These are phyloP conservation scores for Embiotoca jacksoni DNA, from an alignment of 2,113 vertebrate genomes.

Conservation along the genomic window DNA sequence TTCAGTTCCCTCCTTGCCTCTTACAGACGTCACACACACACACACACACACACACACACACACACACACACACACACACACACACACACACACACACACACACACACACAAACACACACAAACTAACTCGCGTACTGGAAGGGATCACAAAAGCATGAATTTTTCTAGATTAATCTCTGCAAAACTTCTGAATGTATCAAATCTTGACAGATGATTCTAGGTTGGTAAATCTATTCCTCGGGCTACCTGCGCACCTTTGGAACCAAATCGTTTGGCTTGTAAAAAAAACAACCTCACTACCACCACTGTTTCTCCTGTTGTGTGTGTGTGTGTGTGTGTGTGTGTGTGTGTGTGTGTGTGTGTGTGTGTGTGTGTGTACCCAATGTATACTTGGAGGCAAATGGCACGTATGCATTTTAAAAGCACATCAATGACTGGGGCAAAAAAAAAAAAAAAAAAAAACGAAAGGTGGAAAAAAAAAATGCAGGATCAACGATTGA, in stretches of 20 bases:
- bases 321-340: constrained; percentile 65
- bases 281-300: constrained; percentile 69
- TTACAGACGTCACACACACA: constrained; percentile 25
- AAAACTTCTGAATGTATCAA: constrained; percentile 86
- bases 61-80: constrained; percentile 34
- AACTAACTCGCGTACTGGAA: not conserved
- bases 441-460: constrained; percentile 13
- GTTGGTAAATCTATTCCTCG: constrained; percentile 83
- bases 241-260: constrained; percentile 81
- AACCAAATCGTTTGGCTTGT: constrained; percentile 67
- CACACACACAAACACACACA: constrained; percentile 10
- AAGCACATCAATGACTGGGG: constrained; percentile 69
- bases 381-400: constrained; percentile 79
- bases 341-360: constrained; percentile 64
- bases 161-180: constrained; percentile 83
- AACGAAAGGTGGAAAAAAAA: constrained; percentile 70
- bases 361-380: constrained; percentile 62
- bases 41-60: constrained; percentile 35
- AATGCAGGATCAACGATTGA: constrained; percentile 80
- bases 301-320: constrained; percentile 49
- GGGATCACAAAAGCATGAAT: constrained; percentile 82
- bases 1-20: constrained; percentile 32
- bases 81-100: constrained; percentile 32
- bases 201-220: constrained; percentile 85
- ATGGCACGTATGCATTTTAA: constrained; percentile 82